Evolutionary conservation across 1,140 invertebrate genomes (phyloP).

Genomic region (Hyphantria cunea): DNA sequence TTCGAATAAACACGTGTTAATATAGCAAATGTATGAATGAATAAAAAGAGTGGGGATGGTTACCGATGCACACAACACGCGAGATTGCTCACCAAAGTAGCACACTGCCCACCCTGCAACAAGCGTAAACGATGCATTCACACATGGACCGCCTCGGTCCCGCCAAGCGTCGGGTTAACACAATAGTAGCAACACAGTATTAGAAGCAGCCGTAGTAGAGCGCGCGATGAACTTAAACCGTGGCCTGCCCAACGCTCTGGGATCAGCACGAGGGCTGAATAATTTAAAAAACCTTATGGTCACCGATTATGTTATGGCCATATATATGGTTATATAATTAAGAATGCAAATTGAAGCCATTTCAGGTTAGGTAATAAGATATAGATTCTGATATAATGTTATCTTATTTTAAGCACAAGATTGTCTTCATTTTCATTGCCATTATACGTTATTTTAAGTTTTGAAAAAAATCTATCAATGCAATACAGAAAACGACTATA

Average conservation of each 20-base stretch:
- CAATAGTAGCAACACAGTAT: constrained; percentile 1
- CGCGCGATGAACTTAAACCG: background rate
- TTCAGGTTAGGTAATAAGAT: too few species aligned
- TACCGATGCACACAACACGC: constrained; percentile 96
- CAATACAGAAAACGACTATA: too few species aligned
- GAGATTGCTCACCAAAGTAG: constrained; percentile 95
- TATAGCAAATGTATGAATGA: constrained; percentile 77
- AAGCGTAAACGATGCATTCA: constrained; percentile 88
- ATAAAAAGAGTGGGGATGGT: constrained; percentile 83
- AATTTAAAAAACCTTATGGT: too few species aligned
- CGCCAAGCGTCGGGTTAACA: constrained; percentile 31
- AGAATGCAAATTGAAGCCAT: too few species aligned
- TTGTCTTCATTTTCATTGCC: too few species aligned
- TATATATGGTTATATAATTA: too few species aligned
- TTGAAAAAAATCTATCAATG: too few species aligned
- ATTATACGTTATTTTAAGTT: too few species aligned
- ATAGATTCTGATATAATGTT: too few species aligned
- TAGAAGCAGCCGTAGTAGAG: background rate
- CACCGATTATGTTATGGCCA: too few species aligned
- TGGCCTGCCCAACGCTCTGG: background rate
- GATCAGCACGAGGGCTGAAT: too few species aligned
- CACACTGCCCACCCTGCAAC: constrained; percentile 84
- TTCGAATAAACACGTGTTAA: constrained; percentile 66
- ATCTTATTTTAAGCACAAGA: too few species aligned
- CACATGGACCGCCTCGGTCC: constrained; percentile 55